Evolutionary conservation across 1,140 invertebrate genomes (phyloP), one percentile per base, ranked within the genome.

Genomic region (Pseudomyrmex gracilis): DNA sequence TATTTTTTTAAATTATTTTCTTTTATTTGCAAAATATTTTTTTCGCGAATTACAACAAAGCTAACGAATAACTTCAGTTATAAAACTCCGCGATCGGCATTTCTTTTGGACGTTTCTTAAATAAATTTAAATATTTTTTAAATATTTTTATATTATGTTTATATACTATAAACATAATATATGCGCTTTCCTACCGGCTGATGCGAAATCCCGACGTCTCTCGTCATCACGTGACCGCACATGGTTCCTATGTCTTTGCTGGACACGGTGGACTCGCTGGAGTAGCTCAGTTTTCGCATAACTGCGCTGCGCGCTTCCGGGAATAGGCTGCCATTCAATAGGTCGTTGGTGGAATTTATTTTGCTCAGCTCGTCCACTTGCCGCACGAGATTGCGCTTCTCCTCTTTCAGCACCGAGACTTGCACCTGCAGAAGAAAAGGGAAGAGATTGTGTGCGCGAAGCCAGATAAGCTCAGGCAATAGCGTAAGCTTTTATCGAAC

Each of bases 401-500:
- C 97, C 86, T 97, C 96, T 90, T 97, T 96, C 68, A 98, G 91
- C 45, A 96, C 95, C 53, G 95, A 96, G 13, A 98, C 94, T 94
- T 97, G 96, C 73, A 95, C 95, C 96, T 96, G 90, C 58, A 20
- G 43, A n/a, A 24, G 13, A 60, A 60, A 58, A 53, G 43, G 9
- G 20, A 57, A 85, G 17, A 85, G 49, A 64, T 77, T 61, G 13
- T 8, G 9, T n/a, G 47, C 15, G 2, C 51, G 5, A 5, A 24
- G 2, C 20, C 13, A 71, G 12, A 71, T 68, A 84, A 87, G 70
- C 49, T n/a, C 15, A n/a, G 7, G 10, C n/a, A 71, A 71, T 58
- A 78, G 12, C 15, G 3, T 12, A 20, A 17, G 45, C 34, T 80
- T 49, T 71, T 71, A 67, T 70, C 53, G 24, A 47, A 17, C 12